Base-by-base conservation (phyloP, 2,797 vertebrate genomes). In the Hippoglossus hippoglossus region DNA sequence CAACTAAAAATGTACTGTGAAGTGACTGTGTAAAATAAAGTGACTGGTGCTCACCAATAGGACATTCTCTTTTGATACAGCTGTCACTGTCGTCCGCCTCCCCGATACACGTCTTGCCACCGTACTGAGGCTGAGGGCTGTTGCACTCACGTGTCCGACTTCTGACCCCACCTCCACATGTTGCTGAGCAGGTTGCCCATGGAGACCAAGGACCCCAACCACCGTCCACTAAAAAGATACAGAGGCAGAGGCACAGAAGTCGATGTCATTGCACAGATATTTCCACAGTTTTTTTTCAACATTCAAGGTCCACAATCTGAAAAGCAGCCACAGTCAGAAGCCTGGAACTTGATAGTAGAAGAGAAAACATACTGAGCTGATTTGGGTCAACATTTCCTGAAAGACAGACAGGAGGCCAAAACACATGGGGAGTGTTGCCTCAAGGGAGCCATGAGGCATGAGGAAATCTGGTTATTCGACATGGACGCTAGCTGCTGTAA, bases 201-300 rank as follows among this genome's bases (percentile, higher is more conserved):
- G 97, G 98, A 62, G 98, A 99, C 98, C 98, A 99, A 1, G 97
- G 98, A 67, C 98, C 97, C 97, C 97, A 99, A 73, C 94, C 94
- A 8, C 98, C 98, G 3, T 99, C 96, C 18, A 99, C 98, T 99
- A 73, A 19, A 76, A 87, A 80, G 8, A 67, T 12, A 53, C 16
- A 51, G 8, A 68, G 8, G 56, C 4, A 74, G 24, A 77, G 50
- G 1, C 47, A 41, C 12, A 67, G 31, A 2, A 4, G 26, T 68
- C 11, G 52, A 62, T 18, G 26, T n/a, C 13, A 62, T 49, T 46
- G 26, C 49, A 47, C 3, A 34, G 13, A 50, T 6, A 69, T 73
- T 63, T 61, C 3, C 53, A 25, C 3, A 16, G 59, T 3, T 51
- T 54, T 56, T 18, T 63, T 53, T 51, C 28, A 41, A 41, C 22